A percentile compares a stretch with the other conserved stretches of the same genome.
Evolutionary conservation across 2,113 vertebrate genomes (phyloP).

Genomic region (Apteryx owenii): DNA sequence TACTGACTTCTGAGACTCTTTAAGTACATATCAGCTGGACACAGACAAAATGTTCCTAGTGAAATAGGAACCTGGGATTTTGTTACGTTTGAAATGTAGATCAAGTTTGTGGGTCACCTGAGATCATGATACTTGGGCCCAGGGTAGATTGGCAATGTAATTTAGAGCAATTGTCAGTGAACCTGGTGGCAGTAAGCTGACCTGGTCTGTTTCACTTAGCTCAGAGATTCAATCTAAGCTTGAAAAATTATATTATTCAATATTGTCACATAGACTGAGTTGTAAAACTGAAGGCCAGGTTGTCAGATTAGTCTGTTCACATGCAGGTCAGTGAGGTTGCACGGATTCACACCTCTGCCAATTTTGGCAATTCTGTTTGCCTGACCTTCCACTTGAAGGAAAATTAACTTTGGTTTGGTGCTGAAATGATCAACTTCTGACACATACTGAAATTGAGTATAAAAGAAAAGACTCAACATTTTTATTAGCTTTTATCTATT

Average conservation of each 20-base stretch:
- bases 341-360: neutral
- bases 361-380: neutral
- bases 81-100: neutral
- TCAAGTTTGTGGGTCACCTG: neutral
- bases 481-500: neutral
- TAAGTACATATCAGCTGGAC: neutral
- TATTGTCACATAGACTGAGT: neutral
- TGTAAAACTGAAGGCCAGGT: neutral
- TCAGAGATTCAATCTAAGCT: neutral
- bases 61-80: constrained; percentile 3
- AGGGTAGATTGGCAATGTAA: neutral
- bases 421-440: neutral
- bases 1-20: neutral
- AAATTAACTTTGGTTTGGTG: neutral
- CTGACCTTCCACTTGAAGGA: neutral
- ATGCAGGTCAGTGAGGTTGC: neutral
- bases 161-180: neutral
- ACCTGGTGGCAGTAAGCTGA: neutral
- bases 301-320: neutral
- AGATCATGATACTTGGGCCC: neutral
- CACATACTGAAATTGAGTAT: neutral
- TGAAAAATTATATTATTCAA: neutral
- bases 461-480: neutral
- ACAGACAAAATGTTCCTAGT: neutral
- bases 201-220: neutral